Evolutionary conservation across 1,140 invertebrate genomes (phyloP).

Genomic region (Caenorhabditis briggsae): DNA sequence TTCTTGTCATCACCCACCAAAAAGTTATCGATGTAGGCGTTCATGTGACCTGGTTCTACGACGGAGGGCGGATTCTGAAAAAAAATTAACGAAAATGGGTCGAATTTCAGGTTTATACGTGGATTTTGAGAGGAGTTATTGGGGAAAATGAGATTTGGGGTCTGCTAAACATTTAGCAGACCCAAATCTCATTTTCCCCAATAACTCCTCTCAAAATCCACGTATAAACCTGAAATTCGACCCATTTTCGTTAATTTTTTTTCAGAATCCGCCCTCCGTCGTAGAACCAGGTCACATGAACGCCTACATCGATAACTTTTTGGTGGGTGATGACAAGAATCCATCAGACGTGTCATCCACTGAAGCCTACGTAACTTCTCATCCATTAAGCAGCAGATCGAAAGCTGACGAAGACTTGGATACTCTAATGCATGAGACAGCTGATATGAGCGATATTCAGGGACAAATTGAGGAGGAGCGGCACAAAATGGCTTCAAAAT

Average conservation of each 20-base stretch:
- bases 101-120: not conserved
- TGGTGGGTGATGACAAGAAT: slow-evolving; percentile 1
- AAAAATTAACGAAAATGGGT: not conserved
- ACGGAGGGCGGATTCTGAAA: slow-evolving; percentile 12
- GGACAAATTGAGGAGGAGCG: slow-evolving; percentile 33
- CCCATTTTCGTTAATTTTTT: not conserved
- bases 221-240: not conserved
- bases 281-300: slow-evolving; percentile 50
- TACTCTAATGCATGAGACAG: slow-evolving; percentile 26
- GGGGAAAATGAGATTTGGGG: not conserved
- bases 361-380: not conserved
- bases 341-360: not conserved
- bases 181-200: not conserved
- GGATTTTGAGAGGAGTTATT: not conserved
- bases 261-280: slow-evolving; percentile 6
- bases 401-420: not conserved
- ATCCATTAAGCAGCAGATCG: too few species aligned
- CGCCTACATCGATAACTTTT: slow-evolving; percentile 58
- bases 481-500: not conserved
- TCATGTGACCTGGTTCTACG: slow-evolving; percentile 44
- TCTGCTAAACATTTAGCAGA: too few species aligned
- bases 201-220: not conserved
- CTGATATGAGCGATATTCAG: slow-evolving; percentile 10
- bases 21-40: slow-evolving; percentile 58
- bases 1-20: slow-evolving; percentile 9